Evolutionary conservation across 2,797 vertebrate species (phyloP), one percentile per base, ranked within the genome.

Genomic region (Sebastes jordani): DNA sequence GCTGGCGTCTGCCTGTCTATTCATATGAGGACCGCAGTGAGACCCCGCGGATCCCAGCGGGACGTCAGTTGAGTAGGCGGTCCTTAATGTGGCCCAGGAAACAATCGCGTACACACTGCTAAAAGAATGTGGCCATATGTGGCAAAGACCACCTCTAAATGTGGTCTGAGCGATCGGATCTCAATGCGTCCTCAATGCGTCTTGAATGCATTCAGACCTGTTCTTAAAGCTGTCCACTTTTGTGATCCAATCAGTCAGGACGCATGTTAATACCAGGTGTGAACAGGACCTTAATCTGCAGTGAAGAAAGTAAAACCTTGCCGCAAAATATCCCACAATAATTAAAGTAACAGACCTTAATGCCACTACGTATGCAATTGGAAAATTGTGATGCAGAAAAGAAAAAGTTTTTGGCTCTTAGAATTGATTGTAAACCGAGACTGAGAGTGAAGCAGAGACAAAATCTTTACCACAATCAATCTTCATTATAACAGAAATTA

Each of bases 11-110:
- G 42, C 42, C 42, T 20, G 42, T 49, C 16, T 49, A 49, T 18
- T 49, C 42, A 49, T 16, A 16, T 0, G 0, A 46, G 16, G 16
- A 46, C 38, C 0, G 16, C 42, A 18, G 14, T 46, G 42, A 46
- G 42, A 18, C 0, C 42, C 42, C 1, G 42, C 10, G 11, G 6
- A 46, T 46, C 0, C 42, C 16, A 18, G 1, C 42, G 16, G 1
- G 1, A 18, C 6, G 1, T 46, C 1, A 18, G 42, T 46, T 2
- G 42, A 46, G 42, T 7, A 46, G 42, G 42, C 6, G 42, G 16
- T 46, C 42, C 42, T 46, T 3, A 18, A 46, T 46, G 42, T 46
- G 42, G 42, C 16, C 42, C 3, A 46, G 42, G 16, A 46, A 13
- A 46, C 42, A 46, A 0, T 20, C 1, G 7, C 16, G 16, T 46